Percentiles rank a stretch among this genome's conserved stretches.
Conservation (phyloP, 2,113 vertebrate genomes). For the Protobothrops mucrosquamatus region DNA sequence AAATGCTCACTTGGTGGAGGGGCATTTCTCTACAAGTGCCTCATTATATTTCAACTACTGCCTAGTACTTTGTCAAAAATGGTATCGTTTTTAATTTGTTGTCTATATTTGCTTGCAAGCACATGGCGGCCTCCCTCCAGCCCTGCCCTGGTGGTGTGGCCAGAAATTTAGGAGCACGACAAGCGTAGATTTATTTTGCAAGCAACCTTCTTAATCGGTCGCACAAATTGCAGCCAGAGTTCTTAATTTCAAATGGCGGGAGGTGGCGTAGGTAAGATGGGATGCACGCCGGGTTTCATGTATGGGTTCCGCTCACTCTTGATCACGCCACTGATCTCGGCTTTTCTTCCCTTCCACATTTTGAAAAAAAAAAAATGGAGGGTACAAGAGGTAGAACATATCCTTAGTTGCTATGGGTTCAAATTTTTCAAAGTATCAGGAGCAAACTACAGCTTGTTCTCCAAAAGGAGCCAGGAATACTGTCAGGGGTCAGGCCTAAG, state of each 20-base stretch:
- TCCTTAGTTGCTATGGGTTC: too few relatives aligned
- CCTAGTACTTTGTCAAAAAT: constrained; percentile 64
- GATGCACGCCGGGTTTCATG: not conserved
- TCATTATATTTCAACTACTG: constrained; percentile 74
- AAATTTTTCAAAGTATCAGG: not conserved
- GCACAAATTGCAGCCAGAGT: not conserved
- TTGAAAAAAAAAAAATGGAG: not conserved
- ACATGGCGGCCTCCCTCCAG: constrained; percentile 22
- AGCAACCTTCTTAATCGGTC: constrained; percentile 7
- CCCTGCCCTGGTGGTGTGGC: constrained; percentile 20
- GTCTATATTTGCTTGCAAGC: constrained; percentile 61
- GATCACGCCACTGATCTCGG: not conserved
- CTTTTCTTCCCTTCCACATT: not conserved
- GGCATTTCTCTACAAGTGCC: constrained; percentile 72
- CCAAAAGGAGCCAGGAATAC: not conserved
- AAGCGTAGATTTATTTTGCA: constrained; percentile 27
- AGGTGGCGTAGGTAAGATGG: not conserved
- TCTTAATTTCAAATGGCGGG: not conserved
- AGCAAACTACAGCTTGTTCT: too few relatives aligned
- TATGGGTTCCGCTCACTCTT: not conserved
- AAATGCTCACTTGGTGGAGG: constrained; percentile 71
- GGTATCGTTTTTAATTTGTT: constrained; percentile 62
- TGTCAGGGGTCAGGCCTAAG: not conserved
- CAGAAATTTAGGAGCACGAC: constrained; percentile 45
- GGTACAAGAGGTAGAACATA: not conserved